These are phyloP conservation scores for Bubo bubo DNA, from an alignment of 2,113 vertebrate genomes.

Conservation along the genomic window DNA sequence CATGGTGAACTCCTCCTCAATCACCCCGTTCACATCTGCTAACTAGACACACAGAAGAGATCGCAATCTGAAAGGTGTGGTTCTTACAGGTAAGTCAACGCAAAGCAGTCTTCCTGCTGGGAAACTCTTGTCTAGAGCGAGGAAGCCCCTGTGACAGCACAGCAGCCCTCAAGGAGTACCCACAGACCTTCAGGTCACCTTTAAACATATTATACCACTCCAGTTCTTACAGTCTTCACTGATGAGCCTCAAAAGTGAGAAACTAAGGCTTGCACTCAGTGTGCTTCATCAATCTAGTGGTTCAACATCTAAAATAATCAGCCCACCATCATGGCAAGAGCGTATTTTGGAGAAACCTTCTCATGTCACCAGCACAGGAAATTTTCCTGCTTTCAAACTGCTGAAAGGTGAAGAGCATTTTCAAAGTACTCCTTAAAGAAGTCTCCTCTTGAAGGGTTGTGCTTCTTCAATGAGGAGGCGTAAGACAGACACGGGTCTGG, in stretches of 20 bases:
- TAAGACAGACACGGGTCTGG: neutral
- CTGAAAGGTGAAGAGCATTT: neutral
- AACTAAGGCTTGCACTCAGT: neutral
- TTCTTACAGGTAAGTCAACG: neutral
- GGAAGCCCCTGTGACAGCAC: neutral
- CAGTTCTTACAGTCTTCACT: neutral
- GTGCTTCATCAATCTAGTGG: neutral
- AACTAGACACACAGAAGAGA: slow-evolving; percentile 65
- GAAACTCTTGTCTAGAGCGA: neutral
- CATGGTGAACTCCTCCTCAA: slow-evolving; percentile 93
- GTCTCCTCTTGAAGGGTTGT: neutral
- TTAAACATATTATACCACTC: neutral
- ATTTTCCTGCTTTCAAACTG: neutral
- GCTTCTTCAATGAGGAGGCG: neutral
- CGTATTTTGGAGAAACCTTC: neutral
- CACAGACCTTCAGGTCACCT: neutral
- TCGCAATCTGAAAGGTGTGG: neutral
- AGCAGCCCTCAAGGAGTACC: neutral
- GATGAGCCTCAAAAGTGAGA: neutral
- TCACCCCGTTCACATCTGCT: slow-evolving; percentile 84
- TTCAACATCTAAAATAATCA: neutral
- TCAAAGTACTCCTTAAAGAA: neutral
- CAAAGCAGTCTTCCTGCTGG: neutral
- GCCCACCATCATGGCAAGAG: neutral
- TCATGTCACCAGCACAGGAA: neutral